These are phyloP conservation scores for Drosophila cognata DNA, from an alignment of 2,888 invertebrate species.

Conservation along the genomic window DNA sequence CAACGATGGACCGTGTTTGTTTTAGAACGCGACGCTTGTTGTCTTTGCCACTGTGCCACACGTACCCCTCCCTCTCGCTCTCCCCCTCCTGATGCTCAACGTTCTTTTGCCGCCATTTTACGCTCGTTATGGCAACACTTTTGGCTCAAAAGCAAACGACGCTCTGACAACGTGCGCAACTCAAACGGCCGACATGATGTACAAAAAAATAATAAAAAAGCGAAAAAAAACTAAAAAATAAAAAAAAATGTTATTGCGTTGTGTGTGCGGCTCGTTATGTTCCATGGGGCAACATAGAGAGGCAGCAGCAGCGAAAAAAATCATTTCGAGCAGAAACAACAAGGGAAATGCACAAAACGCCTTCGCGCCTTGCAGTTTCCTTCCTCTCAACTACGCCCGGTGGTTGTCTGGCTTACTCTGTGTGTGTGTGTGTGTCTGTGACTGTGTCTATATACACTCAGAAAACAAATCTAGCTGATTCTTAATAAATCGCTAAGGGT, in stretches of 20 bases:
- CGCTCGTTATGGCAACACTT: slow-evolving; percentile 81
- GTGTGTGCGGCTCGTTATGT: slow-evolving; percentile 73
- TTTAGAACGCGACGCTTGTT: slow-evolving; percentile 70
- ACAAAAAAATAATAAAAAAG: slow-evolving; percentile 30
- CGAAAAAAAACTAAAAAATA: slow-evolving; percentile 28
- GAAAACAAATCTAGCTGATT: not conserved
- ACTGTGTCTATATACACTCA: slow-evolving; percentile 58
- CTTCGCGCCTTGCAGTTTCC: slow-evolving; percentile 61
- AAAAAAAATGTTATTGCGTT: slow-evolving; percentile 68
- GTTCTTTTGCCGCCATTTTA: slow-evolving; percentile 77
- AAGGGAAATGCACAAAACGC: slow-evolving; percentile 77
- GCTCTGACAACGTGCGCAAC: slow-evolving; percentile 56
- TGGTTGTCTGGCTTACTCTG: not conserved
- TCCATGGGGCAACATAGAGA: slow-evolving; percentile 45
- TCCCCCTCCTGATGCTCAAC: slow-evolving; percentile 26
- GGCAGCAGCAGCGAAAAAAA: slow-evolving; percentile 53
- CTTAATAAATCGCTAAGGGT: not conserved
- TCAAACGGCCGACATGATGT: slow-evolving; percentile 64
- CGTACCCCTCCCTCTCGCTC: not conserved
- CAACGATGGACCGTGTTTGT: slow-evolving; percentile 62
- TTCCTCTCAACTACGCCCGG: slow-evolving; percentile 25
- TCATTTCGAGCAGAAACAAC: slow-evolving; percentile 80
- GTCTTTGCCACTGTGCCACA: slow-evolving; percentile 56
- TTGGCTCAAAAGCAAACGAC: slow-evolving; percentile 77
- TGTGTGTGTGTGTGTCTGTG: not conserved